Conservation (phyloP, 2,113 vertebrate species). For the Tretioscincus oriximinensis region DNA sequence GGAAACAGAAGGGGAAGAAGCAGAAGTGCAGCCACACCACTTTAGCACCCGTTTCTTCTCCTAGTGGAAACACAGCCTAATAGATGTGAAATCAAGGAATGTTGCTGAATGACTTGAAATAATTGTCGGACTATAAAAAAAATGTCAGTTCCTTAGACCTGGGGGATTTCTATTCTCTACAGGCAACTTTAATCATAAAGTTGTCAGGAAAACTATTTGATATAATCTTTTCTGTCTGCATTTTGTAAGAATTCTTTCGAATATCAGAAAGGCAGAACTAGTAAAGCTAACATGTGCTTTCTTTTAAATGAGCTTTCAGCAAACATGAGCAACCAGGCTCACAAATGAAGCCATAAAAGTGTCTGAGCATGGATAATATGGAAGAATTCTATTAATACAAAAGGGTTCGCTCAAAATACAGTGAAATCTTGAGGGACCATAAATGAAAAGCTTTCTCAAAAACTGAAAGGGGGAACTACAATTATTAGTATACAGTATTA, state of each 20-base stretch:
- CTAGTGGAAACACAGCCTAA: too few relatives aligned
- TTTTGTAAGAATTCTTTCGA: neutral
- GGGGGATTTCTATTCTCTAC: neutral
- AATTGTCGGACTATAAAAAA: neutral
- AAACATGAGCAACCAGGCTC: slow-evolving; percentile 8
- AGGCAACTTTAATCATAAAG: neutral
- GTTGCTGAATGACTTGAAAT: too few relatives aligned
- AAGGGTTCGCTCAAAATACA: slow-evolving; percentile 14
- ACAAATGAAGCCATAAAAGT: slow-evolving; percentile 21
- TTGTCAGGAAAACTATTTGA: neutral
- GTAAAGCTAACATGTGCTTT: slow-evolving; percentile 1
- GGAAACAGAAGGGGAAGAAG: too few relatives aligned
- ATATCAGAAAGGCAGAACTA: neutral
- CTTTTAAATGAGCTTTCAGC: slow-evolving; percentile 20
- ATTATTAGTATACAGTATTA: neutral
- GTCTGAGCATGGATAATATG: slow-evolving; percentile 14
- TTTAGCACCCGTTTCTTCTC: too few relatives aligned
- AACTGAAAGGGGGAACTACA: neutral
- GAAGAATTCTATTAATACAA: slow-evolving; percentile 15
- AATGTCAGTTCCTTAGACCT: neutral
- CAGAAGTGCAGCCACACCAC: too few relatives aligned
- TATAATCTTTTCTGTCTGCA: neutral
- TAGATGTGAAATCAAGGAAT: too few relatives aligned
- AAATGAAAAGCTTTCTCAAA: slow-evolving; percentile 3
- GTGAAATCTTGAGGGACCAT: slow-evolving; percentile 27